A percentile compares a stretch with the other conserved stretches of the same genome.
Conservation (phyloP, 2,888 invertebrate genomes). For the Sphaerophoria rueppellii region DNA sequence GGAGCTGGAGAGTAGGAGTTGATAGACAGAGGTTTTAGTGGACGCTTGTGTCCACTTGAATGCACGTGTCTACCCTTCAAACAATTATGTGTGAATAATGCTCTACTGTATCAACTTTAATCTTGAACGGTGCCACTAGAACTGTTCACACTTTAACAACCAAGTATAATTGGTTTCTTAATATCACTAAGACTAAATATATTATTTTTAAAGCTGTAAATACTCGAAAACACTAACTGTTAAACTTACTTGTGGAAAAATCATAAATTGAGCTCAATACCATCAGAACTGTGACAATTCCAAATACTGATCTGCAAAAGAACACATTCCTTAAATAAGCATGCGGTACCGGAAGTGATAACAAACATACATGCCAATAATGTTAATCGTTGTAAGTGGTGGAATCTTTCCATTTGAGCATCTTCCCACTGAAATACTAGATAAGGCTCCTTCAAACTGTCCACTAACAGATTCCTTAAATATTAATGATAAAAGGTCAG, state of each 20-base stretch:
- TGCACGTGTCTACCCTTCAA: too few relatives aligned
- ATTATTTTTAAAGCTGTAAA: too few relatives aligned
- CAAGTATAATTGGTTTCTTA: too few relatives aligned
- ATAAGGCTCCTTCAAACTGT: slow-evolving; percentile 11
- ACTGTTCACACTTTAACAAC: too few relatives aligned
- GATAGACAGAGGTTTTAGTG: too few relatives aligned
- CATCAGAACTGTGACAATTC: slow-evolving; percentile 1
- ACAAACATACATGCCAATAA: slow-evolving; percentile 28
- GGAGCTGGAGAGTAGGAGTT: too few relatives aligned
- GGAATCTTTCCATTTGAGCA: slow-evolving; percentile 24
- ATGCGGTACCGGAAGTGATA: neutral
- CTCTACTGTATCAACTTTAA: too few relatives aligned
- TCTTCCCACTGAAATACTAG: slow-evolving; percentile 13
- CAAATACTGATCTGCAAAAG: slow-evolving; percentile 4
- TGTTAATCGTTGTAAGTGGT: neutral
- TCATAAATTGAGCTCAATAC: slow-evolving; percentile 15
- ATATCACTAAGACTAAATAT: too few relatives aligned
- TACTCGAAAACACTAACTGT: slow-evolving; percentile 27
- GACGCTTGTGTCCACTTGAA: too few relatives aligned
- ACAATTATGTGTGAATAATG: too few relatives aligned
- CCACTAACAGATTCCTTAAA: slow-evolving; percentile 9
- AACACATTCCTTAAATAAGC: neutral
- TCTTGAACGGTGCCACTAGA: too few relatives aligned
- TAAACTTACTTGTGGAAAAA: neutral
- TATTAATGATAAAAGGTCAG: slow-evolving; percentile 19